Percentiles rank a stretch among this genome's conserved stretches.
Evolutionary conservation across 1,140 invertebrate genomes (phyloP).

Genomic region (Formica exsecta): DNA sequence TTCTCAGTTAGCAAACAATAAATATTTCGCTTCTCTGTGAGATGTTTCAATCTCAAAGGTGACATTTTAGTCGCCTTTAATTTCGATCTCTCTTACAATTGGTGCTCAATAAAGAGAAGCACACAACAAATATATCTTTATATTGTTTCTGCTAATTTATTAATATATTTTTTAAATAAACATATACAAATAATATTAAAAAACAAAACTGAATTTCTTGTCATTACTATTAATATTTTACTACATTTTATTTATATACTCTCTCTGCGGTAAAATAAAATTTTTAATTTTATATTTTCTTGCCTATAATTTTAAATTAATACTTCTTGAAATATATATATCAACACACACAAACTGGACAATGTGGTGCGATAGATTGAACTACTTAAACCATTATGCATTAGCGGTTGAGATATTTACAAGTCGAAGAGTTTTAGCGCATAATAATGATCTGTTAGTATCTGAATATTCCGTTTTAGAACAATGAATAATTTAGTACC

Average conservation of each 20-base stretch:
- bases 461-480: background rate
- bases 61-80: background rate
- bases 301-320: background rate
- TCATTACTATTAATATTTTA: background rate
- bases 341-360: background rate
- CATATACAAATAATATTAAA: background rate
- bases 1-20: background rate
- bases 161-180: background rate
- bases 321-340: background rate
- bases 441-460: background rate
- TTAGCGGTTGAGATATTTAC: background rate
- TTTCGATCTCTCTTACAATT: background rate
- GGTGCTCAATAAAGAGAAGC: background rate
- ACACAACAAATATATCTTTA: background rate
- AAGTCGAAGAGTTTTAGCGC: background rate
- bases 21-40: background rate
- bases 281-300: background rate
- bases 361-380: background rate
- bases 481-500: slow-evolving; percentile 17
- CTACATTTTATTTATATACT: slow-evolving; percentile 9
- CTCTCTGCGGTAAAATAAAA: background rate
- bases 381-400: background rate
- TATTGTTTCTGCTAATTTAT: slow-evolving; percentile 9
- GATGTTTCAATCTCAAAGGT: background rate
- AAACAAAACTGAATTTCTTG: background rate